Percentiles rank a stretch among this genome's conserved stretches.
These are phyloP conservation scores for chimpanzee (Pan troglodytes) DNA, from an alignment of 2,113 vertebrate species.

Conservation along the genomic window NHGRI_mPanTro3-v2.1_pri NC_072407.2:36511501-36512000, in stretches of 20 bases:
- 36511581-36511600: not conserved
- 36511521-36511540: not conserved
- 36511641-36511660: not conserved
- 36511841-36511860: not conserved
- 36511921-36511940: not conserved
- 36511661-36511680: not conserved
- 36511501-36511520: not conserved
- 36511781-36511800: not conserved
- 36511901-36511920: not conserved
- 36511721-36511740: not conserved
- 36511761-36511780: not conserved
- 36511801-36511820: not conserved
- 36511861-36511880: not conserved
- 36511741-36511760: not conserved
- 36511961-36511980: not conserved
- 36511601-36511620: not conserved
- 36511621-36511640: not conserved
- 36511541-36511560: not conserved
- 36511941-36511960: not conserved
- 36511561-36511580: not conserved
- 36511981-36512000: not conserved
- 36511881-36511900: not conserved
- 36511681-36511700: not conserved
- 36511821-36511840: not conserved
- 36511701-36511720: not conserved